These are phyloP conservation scores for Zophobas atratus DNA, from an alignment of 1,140 invertebrate species.

Conservation along the genomic window DNA sequence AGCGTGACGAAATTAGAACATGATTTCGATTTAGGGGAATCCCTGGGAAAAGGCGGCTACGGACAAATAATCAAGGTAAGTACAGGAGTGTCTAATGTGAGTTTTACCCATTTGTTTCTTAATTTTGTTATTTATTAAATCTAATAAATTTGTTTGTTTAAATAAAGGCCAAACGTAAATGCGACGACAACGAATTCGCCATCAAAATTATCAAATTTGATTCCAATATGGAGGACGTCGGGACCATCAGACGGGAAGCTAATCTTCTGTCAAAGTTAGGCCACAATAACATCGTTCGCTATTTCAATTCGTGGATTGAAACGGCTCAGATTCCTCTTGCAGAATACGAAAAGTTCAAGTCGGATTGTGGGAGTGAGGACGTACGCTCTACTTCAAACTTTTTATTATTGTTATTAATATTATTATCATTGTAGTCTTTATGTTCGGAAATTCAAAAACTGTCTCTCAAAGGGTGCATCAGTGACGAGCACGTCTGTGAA, in stretches of 20 bases:
- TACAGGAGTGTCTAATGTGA: too few species aligned
- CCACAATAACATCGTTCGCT: constrained; percentile 28
- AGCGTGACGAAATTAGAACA: constrained; percentile 8
- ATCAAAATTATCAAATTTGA: constrained; percentile 29
- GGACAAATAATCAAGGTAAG: constrained; percentile 26
- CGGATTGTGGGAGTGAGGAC: not conserved
- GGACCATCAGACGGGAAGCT: not conserved
- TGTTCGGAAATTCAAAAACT: not conserved
- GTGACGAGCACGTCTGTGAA: not conserved
- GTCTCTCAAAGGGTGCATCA: not conserved
- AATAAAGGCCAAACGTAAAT: constrained; percentile 4
- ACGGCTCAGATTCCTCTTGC: not conserved
- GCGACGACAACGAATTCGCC: constrained; percentile 32
- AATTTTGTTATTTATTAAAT: too few species aligned
- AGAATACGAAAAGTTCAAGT: constrained; percentile 1
- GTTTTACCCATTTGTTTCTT: too few species aligned
- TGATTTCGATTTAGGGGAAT: constrained; percentile 10
- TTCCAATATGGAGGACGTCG: not conserved
- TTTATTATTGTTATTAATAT: not conserved
- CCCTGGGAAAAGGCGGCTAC: not conserved
- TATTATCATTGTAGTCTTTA: not conserved
- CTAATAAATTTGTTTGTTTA: too few species aligned
- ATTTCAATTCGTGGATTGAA: constrained; percentile 11
- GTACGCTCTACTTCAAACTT: not conserved
- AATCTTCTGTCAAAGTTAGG: not conserved